Evolutionary conservation across 2,888 invertebrate genomes (phyloP).

Genomic region (Rhogogaster chlorosoma): DNA sequence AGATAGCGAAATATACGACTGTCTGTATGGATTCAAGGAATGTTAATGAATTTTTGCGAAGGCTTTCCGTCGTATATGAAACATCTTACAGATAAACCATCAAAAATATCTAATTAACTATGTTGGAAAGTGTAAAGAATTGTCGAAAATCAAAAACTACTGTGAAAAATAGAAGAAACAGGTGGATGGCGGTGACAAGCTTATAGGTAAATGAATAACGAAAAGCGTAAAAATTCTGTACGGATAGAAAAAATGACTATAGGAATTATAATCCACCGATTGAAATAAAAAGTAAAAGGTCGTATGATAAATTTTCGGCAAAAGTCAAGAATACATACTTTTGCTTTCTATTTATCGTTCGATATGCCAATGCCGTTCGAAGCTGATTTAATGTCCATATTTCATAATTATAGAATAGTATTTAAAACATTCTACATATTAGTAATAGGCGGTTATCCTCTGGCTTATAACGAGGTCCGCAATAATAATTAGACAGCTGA

Average conservation of each 20-base stretch:
- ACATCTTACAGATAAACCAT: background rate
- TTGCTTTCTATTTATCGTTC: constrained; percentile 1
- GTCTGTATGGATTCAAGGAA: background rate
- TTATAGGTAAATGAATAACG: too few species aligned
- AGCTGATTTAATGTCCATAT: background rate
- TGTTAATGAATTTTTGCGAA: background rate
- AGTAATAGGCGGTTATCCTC: background rate
- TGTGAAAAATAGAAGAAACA: background rate
- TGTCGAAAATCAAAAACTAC: background rate
- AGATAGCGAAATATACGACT: background rate
- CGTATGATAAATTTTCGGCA: background rate
- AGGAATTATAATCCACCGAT: background rate
- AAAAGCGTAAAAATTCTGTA: background rate
- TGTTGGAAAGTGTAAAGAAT: background rate
- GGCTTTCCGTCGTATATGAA: background rate
- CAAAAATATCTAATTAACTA: background rate
- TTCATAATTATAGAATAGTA: background rate
- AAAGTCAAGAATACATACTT: background rate
- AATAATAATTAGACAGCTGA: background rate
- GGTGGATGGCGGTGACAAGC: background rate
- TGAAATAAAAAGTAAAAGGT: background rate
- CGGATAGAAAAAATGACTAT: background rate
- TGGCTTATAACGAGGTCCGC: background rate
- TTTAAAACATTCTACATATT: background rate
- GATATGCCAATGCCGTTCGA: constrained; percentile 1